These are phyloP conservation scores for Penaeus japonicus DNA, from an alignment of 1,140 invertebrate genomes.

Conservation along the genomic window DNA sequence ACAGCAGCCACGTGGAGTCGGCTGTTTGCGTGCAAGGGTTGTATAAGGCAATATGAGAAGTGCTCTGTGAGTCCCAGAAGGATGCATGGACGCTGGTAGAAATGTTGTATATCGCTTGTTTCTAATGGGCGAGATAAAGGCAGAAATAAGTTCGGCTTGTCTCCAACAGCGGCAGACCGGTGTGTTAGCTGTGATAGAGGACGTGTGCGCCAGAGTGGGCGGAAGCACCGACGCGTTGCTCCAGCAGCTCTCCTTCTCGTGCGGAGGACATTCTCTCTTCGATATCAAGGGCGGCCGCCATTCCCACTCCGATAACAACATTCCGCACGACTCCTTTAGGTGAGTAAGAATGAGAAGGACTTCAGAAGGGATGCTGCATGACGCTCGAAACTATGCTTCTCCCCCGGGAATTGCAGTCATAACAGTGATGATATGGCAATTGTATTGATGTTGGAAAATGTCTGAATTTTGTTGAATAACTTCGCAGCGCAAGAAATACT, in stretches of 20 bases:
- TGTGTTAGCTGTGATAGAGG: conserved; percentile 53
- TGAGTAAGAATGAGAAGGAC: not conserved
- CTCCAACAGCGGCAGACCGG: conserved; percentile 50
- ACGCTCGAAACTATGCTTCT: not conserved
- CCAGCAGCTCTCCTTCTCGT: conserved; percentile 63
- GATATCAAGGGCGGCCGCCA: conserved; percentile 58
- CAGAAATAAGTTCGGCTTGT: not conserved
- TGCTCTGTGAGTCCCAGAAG: no score
- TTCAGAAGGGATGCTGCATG: no score
- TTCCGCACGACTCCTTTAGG: conserved; percentile 57
- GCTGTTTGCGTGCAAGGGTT: no score
- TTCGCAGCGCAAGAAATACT: no score
- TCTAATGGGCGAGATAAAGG: no score
- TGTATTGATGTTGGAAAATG: no score
- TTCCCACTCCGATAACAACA: conserved; percentile 55
- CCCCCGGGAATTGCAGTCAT: not conserved
- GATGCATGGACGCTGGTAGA: not conserved
- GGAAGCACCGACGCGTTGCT: conserved; percentile 54
- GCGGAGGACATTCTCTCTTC: conserved; percentile 66
- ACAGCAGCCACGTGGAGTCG: no score
- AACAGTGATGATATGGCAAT: not conserved
- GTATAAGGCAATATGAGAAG: no score
- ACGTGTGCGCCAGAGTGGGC: conserved; percentile 42
- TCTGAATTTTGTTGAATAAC: no score
- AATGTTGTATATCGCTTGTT: not conserved